These are phyloP conservation scores for Rhogogaster chlorosoma DNA, from an alignment of 2,888 invertebrate genomes.

Conservation along the genomic window DNA sequence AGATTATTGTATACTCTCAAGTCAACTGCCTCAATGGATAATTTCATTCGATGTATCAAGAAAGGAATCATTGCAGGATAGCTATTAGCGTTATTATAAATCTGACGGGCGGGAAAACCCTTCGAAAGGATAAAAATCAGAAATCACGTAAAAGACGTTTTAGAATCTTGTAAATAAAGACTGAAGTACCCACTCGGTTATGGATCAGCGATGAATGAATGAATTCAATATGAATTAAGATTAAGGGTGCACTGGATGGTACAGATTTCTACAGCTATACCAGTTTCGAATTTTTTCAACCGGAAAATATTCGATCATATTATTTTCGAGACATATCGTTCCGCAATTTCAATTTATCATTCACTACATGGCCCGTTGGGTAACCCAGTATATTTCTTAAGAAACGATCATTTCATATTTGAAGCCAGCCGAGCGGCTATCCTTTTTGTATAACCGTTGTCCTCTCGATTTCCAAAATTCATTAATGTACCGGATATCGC, in stretches of 20 bases:
- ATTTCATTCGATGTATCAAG: not conserved
- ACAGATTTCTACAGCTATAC: not conserved
- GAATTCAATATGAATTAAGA: slow-evolving; percentile 48
- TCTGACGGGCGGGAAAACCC: not conserved
- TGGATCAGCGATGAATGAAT: slow-evolving; percentile 10
- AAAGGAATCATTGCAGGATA: not conserved
- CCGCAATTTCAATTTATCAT: slow-evolving; percentile 14
- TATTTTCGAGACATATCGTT: slow-evolving; percentile 9
- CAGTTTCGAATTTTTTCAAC: slow-evolving; percentile 9
- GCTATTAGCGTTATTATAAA: not conserved
- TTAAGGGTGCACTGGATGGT: not conserved
- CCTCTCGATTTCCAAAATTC: not conserved
- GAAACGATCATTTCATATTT: slow-evolving; percentile 28
- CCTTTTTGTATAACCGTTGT: not conserved
- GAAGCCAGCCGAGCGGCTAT: slow-evolving; percentile 6
- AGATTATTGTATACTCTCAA: not conserved
- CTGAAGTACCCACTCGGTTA: slow-evolving; percentile 23
- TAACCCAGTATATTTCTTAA: not conserved
- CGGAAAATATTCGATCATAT: slow-evolving; percentile 41
- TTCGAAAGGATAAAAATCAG: not conserved
- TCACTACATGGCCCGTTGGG: not conserved
- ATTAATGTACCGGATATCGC: not conserved
- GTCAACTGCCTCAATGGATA: not conserved
- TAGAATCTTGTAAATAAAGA: not conserved
- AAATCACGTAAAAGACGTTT: slow-evolving; percentile 2